Conservation (phyloP, 1,140 invertebrate genomes). For the Homalodisca vitripennis region DNA sequence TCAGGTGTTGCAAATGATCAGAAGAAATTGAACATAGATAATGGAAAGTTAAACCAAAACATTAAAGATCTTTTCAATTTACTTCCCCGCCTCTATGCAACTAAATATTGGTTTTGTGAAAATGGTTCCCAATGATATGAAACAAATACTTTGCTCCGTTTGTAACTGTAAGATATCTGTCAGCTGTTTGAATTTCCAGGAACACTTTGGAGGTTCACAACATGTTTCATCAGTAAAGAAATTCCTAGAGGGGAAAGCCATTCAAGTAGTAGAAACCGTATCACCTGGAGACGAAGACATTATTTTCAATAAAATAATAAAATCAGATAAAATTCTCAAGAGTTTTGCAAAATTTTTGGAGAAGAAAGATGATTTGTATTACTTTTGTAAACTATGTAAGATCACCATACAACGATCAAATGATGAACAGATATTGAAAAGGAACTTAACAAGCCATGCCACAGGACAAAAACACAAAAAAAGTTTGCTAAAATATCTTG, state of each 20-base stretch:
- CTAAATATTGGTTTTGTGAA: neutral
- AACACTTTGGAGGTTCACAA: neutral
- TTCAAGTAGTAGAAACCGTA: neutral
- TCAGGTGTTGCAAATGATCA: neutral
- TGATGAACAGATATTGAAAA: neutral
- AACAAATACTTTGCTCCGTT: neutral
- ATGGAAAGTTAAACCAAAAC: neutral
- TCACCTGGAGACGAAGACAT: neutral
- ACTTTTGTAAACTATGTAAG: conserved; percentile 1
- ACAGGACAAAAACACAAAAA: neutral
- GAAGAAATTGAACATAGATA: neutral
- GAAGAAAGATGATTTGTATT: neutral
- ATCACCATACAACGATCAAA: neutral
- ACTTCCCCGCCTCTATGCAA: neutral
- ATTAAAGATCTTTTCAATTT: neutral
- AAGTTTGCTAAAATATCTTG: too few species aligned
- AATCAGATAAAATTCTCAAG: neutral
- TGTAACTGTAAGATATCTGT: neutral
- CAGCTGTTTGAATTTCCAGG: neutral
- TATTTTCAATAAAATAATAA: neutral
- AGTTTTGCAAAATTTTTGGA: neutral
- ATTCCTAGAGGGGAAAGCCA: neutral
- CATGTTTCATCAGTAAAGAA: neutral
- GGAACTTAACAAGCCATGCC: neutral
- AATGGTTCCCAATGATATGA: neutral